Evolutionary conservation across 1,140 invertebrate species (phyloP).

Genomic region (Euwallacea similis): DNA sequence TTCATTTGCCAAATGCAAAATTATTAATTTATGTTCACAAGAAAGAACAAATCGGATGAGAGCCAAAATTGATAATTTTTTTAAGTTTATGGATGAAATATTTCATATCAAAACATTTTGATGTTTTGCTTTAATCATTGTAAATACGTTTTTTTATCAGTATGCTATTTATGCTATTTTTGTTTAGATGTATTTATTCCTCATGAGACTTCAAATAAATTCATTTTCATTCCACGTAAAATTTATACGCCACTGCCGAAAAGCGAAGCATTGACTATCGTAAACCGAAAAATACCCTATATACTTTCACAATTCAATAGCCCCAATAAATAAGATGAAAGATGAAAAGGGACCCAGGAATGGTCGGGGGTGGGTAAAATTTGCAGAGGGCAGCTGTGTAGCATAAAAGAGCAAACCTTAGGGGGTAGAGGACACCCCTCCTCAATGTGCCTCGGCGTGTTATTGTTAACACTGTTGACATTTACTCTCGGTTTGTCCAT

Average conservation of each 20-base stretch:
- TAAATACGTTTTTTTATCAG: no score
- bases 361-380: constrained; percentile 51
- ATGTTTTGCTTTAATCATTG: no score
- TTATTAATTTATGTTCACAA: no score
- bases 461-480: constrained; percentile 53
- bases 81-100: no score
- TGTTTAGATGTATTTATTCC: no score
- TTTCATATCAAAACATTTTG: no score
- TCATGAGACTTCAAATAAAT: no score
- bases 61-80: no score
- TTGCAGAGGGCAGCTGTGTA: constrained; percentile 51
- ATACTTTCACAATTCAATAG: constrained; percentile 48
- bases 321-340: constrained; percentile 45
- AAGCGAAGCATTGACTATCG: constrained; percentile 19
- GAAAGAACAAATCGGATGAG: no score
- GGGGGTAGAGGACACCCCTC: constrained; percentile 49
- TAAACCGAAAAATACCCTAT: constrained; percentile 22
- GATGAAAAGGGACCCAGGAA: constrained; percentile 47
- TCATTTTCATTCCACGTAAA: no score
- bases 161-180: no score
- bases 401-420: constrained; percentile 52
- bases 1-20: no score
- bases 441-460: constrained; percentile 41
- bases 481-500: constrained; percentile 49
- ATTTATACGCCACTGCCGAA: constrained; percentile 2